Evolutionary conservation across 2,113 vertebrate species (phyloP), one percentile per base, ranked within the genome.

Genomic region (Saguinus imperator): DNA sequence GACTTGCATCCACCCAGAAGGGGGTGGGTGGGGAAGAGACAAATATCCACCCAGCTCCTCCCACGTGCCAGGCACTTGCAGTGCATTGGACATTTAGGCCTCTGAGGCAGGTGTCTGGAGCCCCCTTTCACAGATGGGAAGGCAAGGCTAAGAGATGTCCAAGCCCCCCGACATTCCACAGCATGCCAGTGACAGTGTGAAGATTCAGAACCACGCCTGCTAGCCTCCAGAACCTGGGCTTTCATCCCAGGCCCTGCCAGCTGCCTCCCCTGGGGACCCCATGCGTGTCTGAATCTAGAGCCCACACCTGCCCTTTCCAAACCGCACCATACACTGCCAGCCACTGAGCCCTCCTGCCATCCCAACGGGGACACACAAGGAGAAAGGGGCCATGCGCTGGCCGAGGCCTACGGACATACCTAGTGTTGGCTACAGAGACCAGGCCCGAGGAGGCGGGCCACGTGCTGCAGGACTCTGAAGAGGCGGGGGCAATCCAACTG

Each of bases 381-480:
- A 80, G 35, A 48, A 17, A 3, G 4, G 2, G 35, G n/a, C 16
- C 6, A 12, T 1, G 27, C 1, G 68, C 45, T 2, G n/a, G 52
- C 5, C 0, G 0, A 14, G 70, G n/a, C 23, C 50, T 40, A 6
- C 1, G 5, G 35, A 72, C 61, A 10, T 13, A 8, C 10, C 0
- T 7, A 32, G 2, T 1, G 50, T 5, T 20, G 18, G 35, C 27
- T 13, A 2, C n/a, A 45, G 23, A 72, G n/a, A 66, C 57, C 5
- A 5, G 4, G 21, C 23, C 58, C 11, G 5, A 4, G 61, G 58
- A 16, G 48, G 4, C 11, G 18, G 20, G 43, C 80, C 25, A 13
- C 11, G 14, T 8, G 4, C 37, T 2, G 12, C 29, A 0, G 4
- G 55, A 37, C 6, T 1, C 43, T 4, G n/a, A 37, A 4, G 37